phyloP scores from a whole-genome alignment of 2,888 invertebrate genomes.

The Dryobota labecula region DNA sequence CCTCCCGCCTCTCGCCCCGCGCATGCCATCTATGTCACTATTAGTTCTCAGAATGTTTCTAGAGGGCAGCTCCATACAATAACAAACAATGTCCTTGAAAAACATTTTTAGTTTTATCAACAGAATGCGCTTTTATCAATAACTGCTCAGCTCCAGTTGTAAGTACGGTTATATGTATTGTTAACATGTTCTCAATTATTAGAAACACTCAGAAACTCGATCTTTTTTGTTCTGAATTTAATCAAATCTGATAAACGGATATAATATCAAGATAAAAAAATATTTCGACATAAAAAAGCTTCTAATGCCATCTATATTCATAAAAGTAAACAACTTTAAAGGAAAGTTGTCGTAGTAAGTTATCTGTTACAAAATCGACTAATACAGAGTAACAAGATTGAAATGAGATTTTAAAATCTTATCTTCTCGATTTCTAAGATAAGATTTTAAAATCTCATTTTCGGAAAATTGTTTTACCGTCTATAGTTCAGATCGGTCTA shows the following conservation, averaged over 20 bases:
- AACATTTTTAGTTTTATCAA: constrained; percentile 25
- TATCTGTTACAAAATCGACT: constrained; percentile 8
- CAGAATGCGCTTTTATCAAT: constrained; percentile 69
- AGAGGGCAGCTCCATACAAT: constrained; percentile 78
- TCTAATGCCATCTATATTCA: constrained; percentile 31
- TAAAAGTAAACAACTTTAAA: not conserved
- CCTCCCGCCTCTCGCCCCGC: constrained; percentile 82
- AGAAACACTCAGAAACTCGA: not conserved
- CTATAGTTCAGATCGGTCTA: too few species aligned
- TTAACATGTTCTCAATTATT: not conserved
- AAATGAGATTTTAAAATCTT: not conserved
- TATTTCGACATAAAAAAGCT: not conserved
- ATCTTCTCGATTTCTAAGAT: too few species aligned
- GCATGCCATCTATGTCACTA: constrained; percentile 74
- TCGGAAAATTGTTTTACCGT: not conserved
- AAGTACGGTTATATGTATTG: too few species aligned
- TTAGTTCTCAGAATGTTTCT: constrained; percentile 55
- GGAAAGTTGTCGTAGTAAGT: not conserved
- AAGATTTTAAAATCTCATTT: not conserved
- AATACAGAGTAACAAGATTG: too few species aligned
- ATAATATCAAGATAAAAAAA: not conserved
- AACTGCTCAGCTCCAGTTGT: not conserved
- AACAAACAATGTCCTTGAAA: constrained; percentile 66
- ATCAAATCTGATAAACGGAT: not conserved
- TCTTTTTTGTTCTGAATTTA: not conserved